Conservation (phyloP, 2,797 vertebrate species). For the Alauda arvensis region DNA sequence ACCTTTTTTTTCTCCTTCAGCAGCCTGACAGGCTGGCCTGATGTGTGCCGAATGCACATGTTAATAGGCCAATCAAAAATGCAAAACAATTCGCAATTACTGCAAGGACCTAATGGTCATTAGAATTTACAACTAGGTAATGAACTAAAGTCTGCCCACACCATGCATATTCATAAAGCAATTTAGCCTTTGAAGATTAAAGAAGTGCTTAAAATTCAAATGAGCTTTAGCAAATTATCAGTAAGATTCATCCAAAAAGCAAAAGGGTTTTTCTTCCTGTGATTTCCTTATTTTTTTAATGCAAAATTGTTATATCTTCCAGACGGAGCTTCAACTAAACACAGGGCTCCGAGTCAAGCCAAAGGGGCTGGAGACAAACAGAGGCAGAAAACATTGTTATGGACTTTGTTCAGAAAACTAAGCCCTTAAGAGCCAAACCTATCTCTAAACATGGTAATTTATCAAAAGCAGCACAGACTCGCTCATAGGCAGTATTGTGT, state of each 20-base stretch:
- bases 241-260: constrained; percentile 98
- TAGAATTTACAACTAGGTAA: constrained; percentile 99
- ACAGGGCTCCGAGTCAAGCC: constrained; percentile 77
- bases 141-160: constrained; percentile 99
- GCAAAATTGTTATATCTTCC: constrained; percentile 81
- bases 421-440: constrained; percentile 79
- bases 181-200: constrained; percentile 99
- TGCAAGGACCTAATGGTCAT: constrained; percentile 99
- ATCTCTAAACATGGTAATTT: constrained; percentile 82
- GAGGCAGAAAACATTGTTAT: constrained; percentile 76
- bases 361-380: constrained; percentile 78
- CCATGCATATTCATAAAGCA: constrained; percentile 99
- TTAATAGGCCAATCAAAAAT: constrained; percentile 99
- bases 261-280: constrained; percentile 83
- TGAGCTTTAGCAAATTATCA: constrained; percentile 99
- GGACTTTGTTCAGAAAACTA: constrained; percentile 80
- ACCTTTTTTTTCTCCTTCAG: constrained; percentile 86
- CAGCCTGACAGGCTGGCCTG: constrained; percentile 95
- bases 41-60: constrained; percentile 96
- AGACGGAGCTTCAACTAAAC: constrained; percentile 77
- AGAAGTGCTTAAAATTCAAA: constrained; percentile 99
- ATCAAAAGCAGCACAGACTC: constrained; percentile 80
- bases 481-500: constrained; percentile 73
- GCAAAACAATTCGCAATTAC: constrained; percentile 99
- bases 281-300: constrained; percentile 80